Evolutionary conservation across 2,888 invertebrate genomes (phyloP), one percentile per base, ranked within the genome.

Genomic region (Drosophila algonquin): DNA sequence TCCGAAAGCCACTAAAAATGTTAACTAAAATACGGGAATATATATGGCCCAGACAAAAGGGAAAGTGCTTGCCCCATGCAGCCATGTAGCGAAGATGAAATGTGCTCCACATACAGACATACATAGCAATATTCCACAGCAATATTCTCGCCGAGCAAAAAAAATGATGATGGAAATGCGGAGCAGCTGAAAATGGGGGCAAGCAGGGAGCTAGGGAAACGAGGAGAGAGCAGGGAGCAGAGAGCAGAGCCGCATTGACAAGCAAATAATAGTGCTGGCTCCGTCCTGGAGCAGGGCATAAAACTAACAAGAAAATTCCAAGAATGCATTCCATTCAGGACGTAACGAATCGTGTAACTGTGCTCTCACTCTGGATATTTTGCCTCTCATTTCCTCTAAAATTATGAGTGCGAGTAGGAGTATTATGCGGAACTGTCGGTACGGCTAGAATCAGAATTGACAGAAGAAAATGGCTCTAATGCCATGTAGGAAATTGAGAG

Each of bases 31-130:
- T 73, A 55, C 63, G 27, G 32, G 71, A 30, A 61, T 76, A 58
- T 63, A 21, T 69, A 60, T 58, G 55, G 60, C 62, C 47, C 35
- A 45, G 51, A 62, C 52, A 58, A 79, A 82, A 87, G 69, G 75
- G 73, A 81, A 77, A 81, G 85, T 79, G 62, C 52, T 24, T 58
- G 40, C 58, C 48, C 2, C 47, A 51, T 60, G 52, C 27, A 50
- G 27, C 5, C 57, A 71, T 58, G 57, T 58, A 63, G 69, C 68
- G 54, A 76, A 77, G 88, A 85, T 82, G 77, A 80, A 83, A 83
- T 85, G 64, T 75, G 58, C 59, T 35, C 72, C 63, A 81, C 81
- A 74, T 79, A 68, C 81, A 7, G 6, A 27, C 27, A 30, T 79
- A 32, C 35, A 40, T 40, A 14, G 40, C 62, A 21, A 21, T 21